phyloP scores from a whole-genome alignment of 1,140 invertebrate species.

The Oncopodura yosiiana region DNA sequence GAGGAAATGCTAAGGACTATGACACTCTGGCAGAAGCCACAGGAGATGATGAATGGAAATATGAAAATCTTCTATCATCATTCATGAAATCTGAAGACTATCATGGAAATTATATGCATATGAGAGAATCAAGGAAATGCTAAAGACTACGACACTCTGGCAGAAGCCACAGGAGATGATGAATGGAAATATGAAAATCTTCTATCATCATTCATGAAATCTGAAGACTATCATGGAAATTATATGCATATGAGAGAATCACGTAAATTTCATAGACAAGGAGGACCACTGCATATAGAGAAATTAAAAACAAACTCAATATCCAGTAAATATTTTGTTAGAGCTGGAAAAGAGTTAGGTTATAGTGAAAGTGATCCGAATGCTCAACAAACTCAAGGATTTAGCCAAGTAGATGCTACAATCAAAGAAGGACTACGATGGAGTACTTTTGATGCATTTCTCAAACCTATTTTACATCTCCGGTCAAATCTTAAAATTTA shows the following conservation, averaged over 20 bases:
- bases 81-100: constrained; percentile 41
- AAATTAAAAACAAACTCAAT: constrained; percentile 17
- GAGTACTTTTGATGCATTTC: constrained; percentile 62
- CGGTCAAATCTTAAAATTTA: constrained; percentile 56
- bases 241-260: too few relatives aligned
- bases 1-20: constrained; percentile 18
- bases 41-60: constrained; percentile 48
- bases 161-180: too few relatives aligned
- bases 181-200: background rate
- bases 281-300: constrained; percentile 18
- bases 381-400: constrained; percentile 71
- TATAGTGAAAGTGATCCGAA: constrained; percentile 80
- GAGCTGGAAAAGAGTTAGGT: constrained; percentile 78
- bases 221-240: constrained; percentile 12
- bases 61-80: constrained; percentile 44
- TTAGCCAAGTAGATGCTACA: constrained; percentile 52
- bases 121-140: background rate
- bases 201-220: background rate
- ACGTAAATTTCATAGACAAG: constrained; percentile 2
- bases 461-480: constrained; percentile 53
- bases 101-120: constrained; percentile 19
- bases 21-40: constrained; percentile 46
- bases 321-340: constrained; percentile 66
- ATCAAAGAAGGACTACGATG: constrained; percentile 59
- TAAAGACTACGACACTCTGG: too few relatives aligned